Evolutionary conservation across 2,888 invertebrate species (phyloP).

Genomic region (Corbicula japonica): DNA sequence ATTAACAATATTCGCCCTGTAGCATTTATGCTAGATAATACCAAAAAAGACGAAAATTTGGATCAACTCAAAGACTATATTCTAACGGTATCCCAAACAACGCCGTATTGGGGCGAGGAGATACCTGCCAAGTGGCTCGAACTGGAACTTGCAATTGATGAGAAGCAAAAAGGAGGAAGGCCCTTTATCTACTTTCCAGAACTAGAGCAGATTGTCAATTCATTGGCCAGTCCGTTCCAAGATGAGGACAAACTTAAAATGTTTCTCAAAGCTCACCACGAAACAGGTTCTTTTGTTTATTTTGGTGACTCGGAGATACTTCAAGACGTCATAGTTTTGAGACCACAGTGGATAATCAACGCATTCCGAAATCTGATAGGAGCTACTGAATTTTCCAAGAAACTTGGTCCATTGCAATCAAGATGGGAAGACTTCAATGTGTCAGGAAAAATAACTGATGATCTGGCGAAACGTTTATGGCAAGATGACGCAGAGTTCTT

Average conservation of each 20-base stretch:
- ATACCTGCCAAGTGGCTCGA: conserved; percentile 58
- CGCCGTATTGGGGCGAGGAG: conserved; percentile 50
- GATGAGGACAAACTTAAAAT: conserved; percentile 46
- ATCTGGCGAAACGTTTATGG: conserved; percentile 52
- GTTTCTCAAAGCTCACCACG: conserved; percentile 46
- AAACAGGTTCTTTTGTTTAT: conserved; percentile 49
- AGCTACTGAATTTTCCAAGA: conserved; percentile 50
- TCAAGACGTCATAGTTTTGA: conserved; percentile 39
- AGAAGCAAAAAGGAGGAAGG: conserved; percentile 38
- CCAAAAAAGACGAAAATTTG: conserved; percentile 27
- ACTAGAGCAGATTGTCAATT: conserved; percentile 33
- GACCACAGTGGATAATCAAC: conserved; percentile 59
- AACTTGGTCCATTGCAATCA: conserved; percentile 44
- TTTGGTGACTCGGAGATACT: conserved; percentile 36
- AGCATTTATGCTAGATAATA: conserved; percentile 46
- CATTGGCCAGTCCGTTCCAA: conserved; percentile 43
- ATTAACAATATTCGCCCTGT: conserved; percentile 31
- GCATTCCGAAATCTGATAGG: conserved; percentile 52
- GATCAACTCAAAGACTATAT: conserved; percentile 31
- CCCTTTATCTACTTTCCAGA: conserved; percentile 33
- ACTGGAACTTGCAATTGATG: conserved; percentile 51
- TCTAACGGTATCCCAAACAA: conserved; percentile 32
- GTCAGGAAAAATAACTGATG: conserved; percentile 36
- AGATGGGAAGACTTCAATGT: conserved; percentile 47
- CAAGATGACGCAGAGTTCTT: conserved; percentile 47